Base-by-base conservation (phyloP, 1,140 invertebrate species). In the Idris sp. region DNA sequence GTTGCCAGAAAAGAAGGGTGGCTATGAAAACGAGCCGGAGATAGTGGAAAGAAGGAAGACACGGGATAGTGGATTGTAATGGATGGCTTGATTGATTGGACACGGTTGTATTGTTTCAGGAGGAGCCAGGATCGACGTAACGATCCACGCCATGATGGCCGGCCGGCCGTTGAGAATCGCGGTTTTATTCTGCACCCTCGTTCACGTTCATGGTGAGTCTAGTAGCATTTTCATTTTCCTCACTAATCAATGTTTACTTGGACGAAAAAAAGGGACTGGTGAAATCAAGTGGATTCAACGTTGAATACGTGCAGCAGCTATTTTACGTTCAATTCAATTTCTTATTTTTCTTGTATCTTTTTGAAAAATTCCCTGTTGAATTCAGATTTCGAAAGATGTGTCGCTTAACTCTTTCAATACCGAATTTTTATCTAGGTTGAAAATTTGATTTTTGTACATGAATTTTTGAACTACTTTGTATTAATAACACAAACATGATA, bases 41-140 rank as follows among this genome's bases (percentile, higher is more conserved):
- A 58, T 31, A 9, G 31, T 25, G 15, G 43, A 22, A 48, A 6
- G 44, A 36, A 16, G 11, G 19, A 26, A 33, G 44, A 58, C 40
- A 25, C 53, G 58, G 56, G 41, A 62, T 76, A 72, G 74, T 67
- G 65, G 59, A 74, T 74, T 77, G 67, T 48, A 74, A 71, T 72
- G 67, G 72, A 72, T 75, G 72, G 67, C 26, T 75, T 78, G 76
- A 78, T 75, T 78, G 76, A 75, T 78, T 75, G 76, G 72, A 62
- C 44, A 78, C 68, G 68, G 53, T 78, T 73, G 58, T 76, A 78
- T 78, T 80, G 81, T 85, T 85, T 79, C 79, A 84, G 86, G 86
- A 88, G 85, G 81, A 86, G 81, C 83, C 83, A 83, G 85, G 85
- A 87, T 88, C 86, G 83, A 88, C 86, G 86, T 88, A 88, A 87